phyloP scores from a whole-genome alignment of 2,888 invertebrate genomes.

The Andrena chrysosceles region DNA sequence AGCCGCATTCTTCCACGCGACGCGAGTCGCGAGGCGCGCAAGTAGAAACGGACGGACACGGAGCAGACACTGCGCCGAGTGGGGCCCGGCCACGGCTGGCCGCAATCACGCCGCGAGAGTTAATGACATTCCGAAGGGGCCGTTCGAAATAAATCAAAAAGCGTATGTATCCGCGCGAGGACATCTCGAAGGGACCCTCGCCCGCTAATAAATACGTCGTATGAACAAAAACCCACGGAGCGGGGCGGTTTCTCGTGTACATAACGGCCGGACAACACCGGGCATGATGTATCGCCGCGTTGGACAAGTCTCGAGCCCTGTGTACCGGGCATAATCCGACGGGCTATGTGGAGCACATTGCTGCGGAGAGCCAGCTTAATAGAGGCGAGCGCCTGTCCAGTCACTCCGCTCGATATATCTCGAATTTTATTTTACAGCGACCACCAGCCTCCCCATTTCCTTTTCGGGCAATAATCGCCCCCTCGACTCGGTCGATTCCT shows the following conservation, averaged over 20 bases:
- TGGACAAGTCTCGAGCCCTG: constrained; percentile 37
- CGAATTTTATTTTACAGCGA: constrained; percentile 39
- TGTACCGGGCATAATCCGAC: constrained; percentile 47
- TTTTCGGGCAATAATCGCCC: constrained; percentile 47
- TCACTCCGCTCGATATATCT: constrained; percentile 36
- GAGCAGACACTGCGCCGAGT: not conserved
- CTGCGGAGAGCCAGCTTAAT: constrained; percentile 25
- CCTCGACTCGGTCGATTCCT: constrained; percentile 22
- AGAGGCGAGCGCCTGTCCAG: constrained; percentile 47
- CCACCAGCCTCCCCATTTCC: constrained; percentile 19
- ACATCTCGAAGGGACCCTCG: constrained; percentile 14
- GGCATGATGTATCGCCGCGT: constrained; percentile 61
- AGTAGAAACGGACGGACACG: no score
- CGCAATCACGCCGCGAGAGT: constrained; percentile 25
- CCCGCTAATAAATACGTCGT: constrained; percentile 55
- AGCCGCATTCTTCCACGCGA: no score
- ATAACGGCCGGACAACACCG: constrained; percentile 52
- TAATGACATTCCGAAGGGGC: constrained; percentile 46
- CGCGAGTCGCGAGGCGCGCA: no score
- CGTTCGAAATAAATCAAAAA: constrained; percentile 55
- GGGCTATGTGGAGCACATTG: constrained; percentile 46
- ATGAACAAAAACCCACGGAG: constrained; percentile 53
- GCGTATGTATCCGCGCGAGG: constrained; percentile 43
- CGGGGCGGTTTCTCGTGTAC: constrained; percentile 53
- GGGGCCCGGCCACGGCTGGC: not conserved